These are phyloP conservation scores for Chalcosyrphus nemorum DNA, from an alignment of 2,888 invertebrate species.

Conservation along the genomic window DNA sequence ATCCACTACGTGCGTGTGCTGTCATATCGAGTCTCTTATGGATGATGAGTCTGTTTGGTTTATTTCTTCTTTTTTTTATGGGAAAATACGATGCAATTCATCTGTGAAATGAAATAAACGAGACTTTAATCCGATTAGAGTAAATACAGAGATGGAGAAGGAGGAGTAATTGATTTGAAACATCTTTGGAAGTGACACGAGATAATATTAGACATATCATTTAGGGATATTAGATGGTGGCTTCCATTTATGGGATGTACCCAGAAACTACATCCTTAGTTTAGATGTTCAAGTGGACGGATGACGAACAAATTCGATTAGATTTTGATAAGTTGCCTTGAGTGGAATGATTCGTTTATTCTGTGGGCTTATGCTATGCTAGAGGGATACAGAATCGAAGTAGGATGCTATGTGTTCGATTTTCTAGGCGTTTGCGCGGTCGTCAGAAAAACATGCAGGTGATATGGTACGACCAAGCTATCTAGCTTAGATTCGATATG, in stretches of 20 bases:
- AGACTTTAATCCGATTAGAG: constrained; percentile 66
- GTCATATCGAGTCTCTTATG: constrained; percentile 11
- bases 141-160: constrained; percentile 4
- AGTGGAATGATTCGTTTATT: no score
- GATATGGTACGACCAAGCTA: no score
- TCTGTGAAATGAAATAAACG: constrained; percentile 66
- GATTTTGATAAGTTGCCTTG: neutral
- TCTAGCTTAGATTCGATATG: no score
- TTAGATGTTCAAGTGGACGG: neutral
- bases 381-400: neutral
- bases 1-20: constrained; percentile 47
- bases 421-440: no score
- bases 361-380: no score
- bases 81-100: constrained; percentile 46
- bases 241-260: constrained; percentile 11
- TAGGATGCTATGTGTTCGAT: neutral
- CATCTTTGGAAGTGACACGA: constrained; percentile 65
- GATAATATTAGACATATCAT: constrained; percentile 59
- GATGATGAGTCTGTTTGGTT: neutral
- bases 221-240: constrained; percentile 31
- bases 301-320: neutral
- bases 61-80: constrained; percentile 12
- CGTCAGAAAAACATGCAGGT: no score
- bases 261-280: neutral
- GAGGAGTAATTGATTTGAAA: constrained; percentile 58